A percentile compares a stretch with the other conserved stretches of the same genome.
Conservation (phyloP, 2,797 vertebrate genomes). For the Smutsia temminckii region DNA sequence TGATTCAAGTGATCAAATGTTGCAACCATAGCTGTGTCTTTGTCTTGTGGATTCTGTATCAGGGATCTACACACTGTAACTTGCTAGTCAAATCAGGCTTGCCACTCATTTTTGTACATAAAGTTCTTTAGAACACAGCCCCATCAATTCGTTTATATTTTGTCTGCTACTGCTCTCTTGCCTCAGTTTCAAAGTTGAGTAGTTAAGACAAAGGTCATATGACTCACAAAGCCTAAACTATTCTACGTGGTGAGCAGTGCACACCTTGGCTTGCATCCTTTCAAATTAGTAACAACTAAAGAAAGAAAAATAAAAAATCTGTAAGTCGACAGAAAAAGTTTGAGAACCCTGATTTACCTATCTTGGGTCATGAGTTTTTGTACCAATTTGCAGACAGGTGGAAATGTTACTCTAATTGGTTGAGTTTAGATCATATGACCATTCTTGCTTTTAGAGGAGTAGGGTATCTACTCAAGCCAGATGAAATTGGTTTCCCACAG, state of each 20-base stretch:
- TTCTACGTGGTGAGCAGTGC: background rate
- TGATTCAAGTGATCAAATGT: background rate
- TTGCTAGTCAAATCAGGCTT: background rate
- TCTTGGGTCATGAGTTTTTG: background rate
- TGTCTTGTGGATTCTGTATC: background rate
- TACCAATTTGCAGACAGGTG: background rate
- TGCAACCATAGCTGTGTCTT: background rate
- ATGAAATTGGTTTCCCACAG: background rate
- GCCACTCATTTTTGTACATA: background rate
- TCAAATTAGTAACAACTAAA: background rate
- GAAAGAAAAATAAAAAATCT: background rate
- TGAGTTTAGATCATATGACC: background rate
- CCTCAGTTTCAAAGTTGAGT: background rate
- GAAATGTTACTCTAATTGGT: background rate
- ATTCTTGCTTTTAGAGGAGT: background rate
- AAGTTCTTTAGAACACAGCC: background rate
- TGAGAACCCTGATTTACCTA: background rate
- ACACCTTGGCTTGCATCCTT: background rate
- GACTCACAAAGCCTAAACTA: background rate
- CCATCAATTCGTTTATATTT: background rate
- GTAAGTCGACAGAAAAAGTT: background rate
- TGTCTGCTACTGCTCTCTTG: background rate
- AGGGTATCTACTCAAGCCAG: background rate
- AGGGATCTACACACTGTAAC: background rate
- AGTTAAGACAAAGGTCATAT: background rate